Evolutionary conservation across 2,888 invertebrate species (phyloP).

Genomic region (Mimachlamys varia): DNA sequence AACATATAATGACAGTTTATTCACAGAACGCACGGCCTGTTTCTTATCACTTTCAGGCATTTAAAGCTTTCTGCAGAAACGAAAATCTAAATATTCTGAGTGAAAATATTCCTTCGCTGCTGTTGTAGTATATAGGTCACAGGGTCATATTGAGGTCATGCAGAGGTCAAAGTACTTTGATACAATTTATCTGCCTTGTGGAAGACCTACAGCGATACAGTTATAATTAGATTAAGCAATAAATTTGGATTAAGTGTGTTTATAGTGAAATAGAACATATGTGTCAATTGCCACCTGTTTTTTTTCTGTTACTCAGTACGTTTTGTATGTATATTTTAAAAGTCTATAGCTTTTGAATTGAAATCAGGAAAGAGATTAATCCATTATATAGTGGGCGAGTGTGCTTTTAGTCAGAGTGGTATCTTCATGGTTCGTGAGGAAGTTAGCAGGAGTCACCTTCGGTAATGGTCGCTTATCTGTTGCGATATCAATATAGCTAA

Average conservation of each 20-base stretch:
- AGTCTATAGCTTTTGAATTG: background rate
- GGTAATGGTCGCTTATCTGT: background rate
- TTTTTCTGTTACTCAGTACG: background rate
- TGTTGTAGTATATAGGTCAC: background rate
- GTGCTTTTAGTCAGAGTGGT: background rate
- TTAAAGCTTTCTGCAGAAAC: too few species aligned
- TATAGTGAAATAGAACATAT: constrained; percentile 25
- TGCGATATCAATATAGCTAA: background rate
- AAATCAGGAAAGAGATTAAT: background rate
- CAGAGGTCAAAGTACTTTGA: constrained; percentile 17
- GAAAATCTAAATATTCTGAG: too few species aligned
- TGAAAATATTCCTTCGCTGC: too few species aligned
- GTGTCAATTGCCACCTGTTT: constrained; percentile 9
- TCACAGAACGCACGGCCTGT: too few species aligned
- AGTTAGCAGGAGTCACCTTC: background rate
- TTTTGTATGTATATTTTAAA: background rate
- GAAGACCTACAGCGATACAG: background rate
- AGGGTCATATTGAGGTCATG: background rate
- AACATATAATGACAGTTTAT: too few species aligned
- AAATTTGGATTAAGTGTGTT: background rate
- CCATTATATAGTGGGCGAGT: background rate
- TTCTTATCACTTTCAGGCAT: too few species aligned
- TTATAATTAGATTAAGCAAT: too few species aligned
- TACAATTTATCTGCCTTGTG: background rate
- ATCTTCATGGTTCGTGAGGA: background rate